Conservation (phyloP, 2,888 invertebrate genomes). For the Amaurobius ferox region DNA sequence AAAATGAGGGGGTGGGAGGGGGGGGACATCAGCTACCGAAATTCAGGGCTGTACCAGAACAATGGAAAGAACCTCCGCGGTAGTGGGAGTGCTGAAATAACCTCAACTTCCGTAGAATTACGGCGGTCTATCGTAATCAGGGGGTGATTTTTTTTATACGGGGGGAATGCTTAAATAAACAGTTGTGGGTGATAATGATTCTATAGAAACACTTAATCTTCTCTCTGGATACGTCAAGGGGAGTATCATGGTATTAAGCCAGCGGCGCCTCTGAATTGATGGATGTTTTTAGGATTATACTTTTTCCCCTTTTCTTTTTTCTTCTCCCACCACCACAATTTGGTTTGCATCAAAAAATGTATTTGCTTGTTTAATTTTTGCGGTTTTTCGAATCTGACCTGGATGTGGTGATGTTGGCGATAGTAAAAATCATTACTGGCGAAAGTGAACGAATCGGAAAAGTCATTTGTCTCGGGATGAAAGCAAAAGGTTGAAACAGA, state of each 20-base stretch:
- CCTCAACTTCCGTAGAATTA: slow-evolving; percentile 62
- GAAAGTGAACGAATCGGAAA: not conserved
- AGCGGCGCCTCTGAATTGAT: not conserved
- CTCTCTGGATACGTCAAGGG: slow-evolving; percentile 15
- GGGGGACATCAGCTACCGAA: not conserved
- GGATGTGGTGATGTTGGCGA: not conserved
- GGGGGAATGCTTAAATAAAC: slow-evolving; percentile 51
- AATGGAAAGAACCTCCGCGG: not conserved
- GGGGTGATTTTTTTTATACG: slow-evolving; percentile 29
- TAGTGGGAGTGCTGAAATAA: slow-evolving; percentile 26
- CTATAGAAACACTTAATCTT: slow-evolving; percentile 62
- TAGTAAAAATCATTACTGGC: not conserved
- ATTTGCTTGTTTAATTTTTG: slow-evolving; percentile 5
- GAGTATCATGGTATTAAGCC: slow-evolving; percentile 5
- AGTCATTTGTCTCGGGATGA: not conserved
- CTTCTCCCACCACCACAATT: not conserved
- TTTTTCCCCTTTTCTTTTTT: not conserved
- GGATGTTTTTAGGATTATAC: not conserved
- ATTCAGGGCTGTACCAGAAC: not conserved
- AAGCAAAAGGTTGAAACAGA: too few species aligned
- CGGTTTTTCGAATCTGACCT: slow-evolving; percentile 6
- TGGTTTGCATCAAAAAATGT: not conserved
- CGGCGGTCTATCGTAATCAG: slow-evolving; percentile 31
- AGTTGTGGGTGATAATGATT: slow-evolving; percentile 62
- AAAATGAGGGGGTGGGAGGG: not conserved